Percentiles rank a stretch among this genome's conserved stretches.
These are phyloP conservation scores for Coelinius sp. DNA, from an alignment of 2,888 invertebrate species.

Conservation along the genomic window DNA sequence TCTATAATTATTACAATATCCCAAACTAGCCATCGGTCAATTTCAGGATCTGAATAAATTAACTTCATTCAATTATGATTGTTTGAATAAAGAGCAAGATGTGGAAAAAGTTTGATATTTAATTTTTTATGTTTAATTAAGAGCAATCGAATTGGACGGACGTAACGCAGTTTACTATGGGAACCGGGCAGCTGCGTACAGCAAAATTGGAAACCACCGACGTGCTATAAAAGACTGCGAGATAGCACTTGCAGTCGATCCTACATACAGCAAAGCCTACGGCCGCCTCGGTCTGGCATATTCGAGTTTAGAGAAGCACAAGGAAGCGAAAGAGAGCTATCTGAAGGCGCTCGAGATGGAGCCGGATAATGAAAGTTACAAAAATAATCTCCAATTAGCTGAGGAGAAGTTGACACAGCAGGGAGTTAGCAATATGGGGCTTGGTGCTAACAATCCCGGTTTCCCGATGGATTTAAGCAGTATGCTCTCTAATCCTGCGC, in stretches of 20 bases:
- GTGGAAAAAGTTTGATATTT: not conserved
- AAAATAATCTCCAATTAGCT: slow-evolving; percentile 87
- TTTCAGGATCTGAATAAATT: too few relatives aligned
- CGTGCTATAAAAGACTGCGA: slow-evolving; percentile 92
- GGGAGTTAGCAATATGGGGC: slow-evolving; percentile 51
- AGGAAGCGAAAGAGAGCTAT: slow-evolving; percentile 89
- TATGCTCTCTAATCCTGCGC: slow-evolving; percentile 84
- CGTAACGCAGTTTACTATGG: slow-evolving; percentile 96
- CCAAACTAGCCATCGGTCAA: too few relatives aligned
- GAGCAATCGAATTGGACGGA: slow-evolving; percentile 90
- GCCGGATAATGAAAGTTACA: slow-evolving; percentile 92
- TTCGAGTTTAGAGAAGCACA: slow-evolving; percentile 85
- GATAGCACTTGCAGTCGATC: slow-evolving; percentile 89
- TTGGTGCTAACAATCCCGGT: slow-evolving; percentile 50
- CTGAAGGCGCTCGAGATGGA: slow-evolving; percentile 91
- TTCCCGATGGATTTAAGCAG: slow-evolving; percentile 74
- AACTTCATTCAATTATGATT: too few relatives aligned
- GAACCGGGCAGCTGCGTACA: slow-evolving; percentile 96
- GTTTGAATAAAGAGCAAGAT: too few relatives aligned
- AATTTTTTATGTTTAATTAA: slow-evolving; percentile 66
- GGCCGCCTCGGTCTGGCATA: slow-evolving; percentile 91
- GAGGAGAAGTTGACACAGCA: slow-evolving; percentile 76
- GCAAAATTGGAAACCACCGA: slow-evolving; percentile 87
- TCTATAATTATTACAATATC: too few relatives aligned
- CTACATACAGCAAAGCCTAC: slow-evolving; percentile 95